These are phyloP conservation scores for Ophion costatus DNA, from an alignment of 2,888 invertebrate genomes.

Conservation along the genomic window DNA sequence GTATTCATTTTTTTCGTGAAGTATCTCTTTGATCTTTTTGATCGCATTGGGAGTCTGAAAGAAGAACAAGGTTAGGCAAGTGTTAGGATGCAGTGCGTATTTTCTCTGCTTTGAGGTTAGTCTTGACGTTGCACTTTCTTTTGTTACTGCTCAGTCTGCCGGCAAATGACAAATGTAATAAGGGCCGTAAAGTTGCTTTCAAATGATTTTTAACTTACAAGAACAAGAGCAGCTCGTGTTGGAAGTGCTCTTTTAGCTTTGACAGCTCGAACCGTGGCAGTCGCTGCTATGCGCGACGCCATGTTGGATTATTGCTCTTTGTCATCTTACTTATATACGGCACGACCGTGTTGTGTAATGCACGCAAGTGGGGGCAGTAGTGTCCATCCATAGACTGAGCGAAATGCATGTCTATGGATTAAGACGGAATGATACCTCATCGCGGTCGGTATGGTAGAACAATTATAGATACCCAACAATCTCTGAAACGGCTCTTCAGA, in stretches of 20 bases:
- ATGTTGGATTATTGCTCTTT: conserved; percentile 82
- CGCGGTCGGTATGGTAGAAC: no score
- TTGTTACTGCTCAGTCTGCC: not conserved
- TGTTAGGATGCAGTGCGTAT: conserved; percentile 55
- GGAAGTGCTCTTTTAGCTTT: conserved; percentile 91
- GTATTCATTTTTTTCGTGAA: conserved; percentile 90
- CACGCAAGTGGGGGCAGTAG: no score
- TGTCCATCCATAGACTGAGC: no score
- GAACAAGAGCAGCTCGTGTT: conserved; percentile 92
- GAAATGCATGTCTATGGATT: no score
- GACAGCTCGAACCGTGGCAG: conserved; percentile 95
- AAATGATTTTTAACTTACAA: conserved; percentile 84
- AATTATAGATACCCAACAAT: no score
- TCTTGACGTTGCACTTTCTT: conserved; percentile 2
- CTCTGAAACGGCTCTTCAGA: no score
- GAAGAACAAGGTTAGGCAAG: conserved; percentile 44
- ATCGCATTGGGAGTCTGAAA: conserved; percentile 93
- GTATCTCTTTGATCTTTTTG: conserved; percentile 91
- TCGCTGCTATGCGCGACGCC: conserved; percentile 92
- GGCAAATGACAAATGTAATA: conserved; percentile 6
- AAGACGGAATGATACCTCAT: no score
- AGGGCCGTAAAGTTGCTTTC: not conserved
- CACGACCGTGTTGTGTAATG: not conserved
- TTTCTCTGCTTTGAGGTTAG: conserved; percentile 58
- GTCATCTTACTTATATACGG: not conserved